Evolutionary conservation across 2,888 invertebrate species (phyloP), one percentile per base, ranked within the genome.

Genomic region (Chrysolina americana): DNA sequence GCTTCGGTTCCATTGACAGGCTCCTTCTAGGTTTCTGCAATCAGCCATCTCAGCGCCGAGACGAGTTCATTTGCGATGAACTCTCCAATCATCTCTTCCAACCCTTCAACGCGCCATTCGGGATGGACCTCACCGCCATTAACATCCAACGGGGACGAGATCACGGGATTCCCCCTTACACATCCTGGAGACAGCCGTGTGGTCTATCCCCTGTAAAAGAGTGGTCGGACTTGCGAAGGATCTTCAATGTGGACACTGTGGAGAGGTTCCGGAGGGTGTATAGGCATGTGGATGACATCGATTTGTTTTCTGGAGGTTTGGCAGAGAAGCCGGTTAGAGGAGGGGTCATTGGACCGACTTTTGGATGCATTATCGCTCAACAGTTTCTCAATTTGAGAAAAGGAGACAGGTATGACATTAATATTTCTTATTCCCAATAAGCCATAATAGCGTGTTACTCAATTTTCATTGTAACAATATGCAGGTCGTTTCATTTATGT

Each of bases 121-220:
- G 97, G 0, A 93, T 97, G 91, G 97, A 97, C 85, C 89, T 97
- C 73, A 95, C 96, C 0, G 94, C 97, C 0, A 93, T 97, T 70
- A 97, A 97, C 82, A 94, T 97, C 48, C 96, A 97, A 86, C 89
- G 94, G 69, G 97, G 95, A 0, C 90, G 97, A 41, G 97, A 97
- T 85, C 97, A 97, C 84, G 97, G 97, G 0, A 89, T 96, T 0
- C 93, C 95, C 0, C 90, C 94, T 0, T 97, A 96, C 84, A 93
- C 94, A 0, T 87, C 91, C 0, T 97, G 95, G 95, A 90, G 96
- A 44, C 91, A 92, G 77, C 94, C 95, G 0, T 96, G 96, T 84
- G 94, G 95, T 0, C 86, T 96, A 0, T 91, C 92, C 0, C 88
- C 91, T 0, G 90, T 96, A 19, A 88, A 88, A 17, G 89, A 88